A percentile compares a stretch with the other conserved stretches of the same genome.
These are phyloP conservation scores for Thysanoteuthis rhombus DNA, from an alignment of 2,888 invertebrate species.

Conservation along the genomic window DNA sequence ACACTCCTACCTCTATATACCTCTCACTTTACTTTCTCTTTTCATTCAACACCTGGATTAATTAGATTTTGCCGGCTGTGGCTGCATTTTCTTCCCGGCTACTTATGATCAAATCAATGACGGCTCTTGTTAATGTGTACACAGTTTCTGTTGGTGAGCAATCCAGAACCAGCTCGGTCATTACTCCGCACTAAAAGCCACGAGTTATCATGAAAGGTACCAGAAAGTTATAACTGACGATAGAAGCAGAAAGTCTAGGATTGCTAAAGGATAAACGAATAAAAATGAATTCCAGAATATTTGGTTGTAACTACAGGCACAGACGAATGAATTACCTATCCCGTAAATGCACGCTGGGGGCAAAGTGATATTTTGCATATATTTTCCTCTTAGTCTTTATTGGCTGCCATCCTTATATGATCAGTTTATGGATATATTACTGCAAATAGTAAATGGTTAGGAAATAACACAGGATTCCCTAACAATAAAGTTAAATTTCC, in stretches of 20 bases:
- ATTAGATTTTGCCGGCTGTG: neutral
- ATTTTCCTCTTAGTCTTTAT: neutral
- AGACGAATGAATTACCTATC: neutral
- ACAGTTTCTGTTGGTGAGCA: neutral
- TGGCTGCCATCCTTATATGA: neutral
- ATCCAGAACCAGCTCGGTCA: neutral
- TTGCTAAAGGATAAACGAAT: neutral
- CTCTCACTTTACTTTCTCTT: neutral
- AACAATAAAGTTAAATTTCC: neutral
- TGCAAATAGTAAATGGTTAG: neutral
- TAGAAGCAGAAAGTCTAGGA: neutral
- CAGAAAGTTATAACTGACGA: neutral
- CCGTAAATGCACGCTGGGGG: neutral
- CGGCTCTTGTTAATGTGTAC: neutral
- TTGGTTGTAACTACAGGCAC: neutral
- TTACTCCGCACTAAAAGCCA: neutral
- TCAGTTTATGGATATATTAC: neutral
- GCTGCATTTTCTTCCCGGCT: neutral
- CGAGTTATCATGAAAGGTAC: neutral
- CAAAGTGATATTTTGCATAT: neutral
- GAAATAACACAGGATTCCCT: no score
- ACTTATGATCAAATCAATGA: neutral
- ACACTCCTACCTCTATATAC: neutral
- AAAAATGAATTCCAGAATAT: neutral
- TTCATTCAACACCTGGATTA: neutral